A percentile compares a stretch with the other conserved stretches of the same genome.
Conservation (phyloP, 2,113 vertebrate species). For the Forbesichthys agassizii region DNA sequence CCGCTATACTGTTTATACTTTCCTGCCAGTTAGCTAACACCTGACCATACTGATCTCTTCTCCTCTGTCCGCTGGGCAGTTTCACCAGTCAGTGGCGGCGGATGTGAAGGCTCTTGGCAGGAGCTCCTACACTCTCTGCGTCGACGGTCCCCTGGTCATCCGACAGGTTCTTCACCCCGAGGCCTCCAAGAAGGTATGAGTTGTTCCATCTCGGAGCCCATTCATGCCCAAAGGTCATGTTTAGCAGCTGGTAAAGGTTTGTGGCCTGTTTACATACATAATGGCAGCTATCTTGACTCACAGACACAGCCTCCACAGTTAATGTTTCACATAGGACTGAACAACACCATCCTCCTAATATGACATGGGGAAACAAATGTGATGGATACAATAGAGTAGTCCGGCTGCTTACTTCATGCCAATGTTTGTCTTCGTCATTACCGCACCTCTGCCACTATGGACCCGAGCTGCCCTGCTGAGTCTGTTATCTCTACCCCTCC, state of each 20-base stretch:
- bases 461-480: background rate
- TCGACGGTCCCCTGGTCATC: conserved; percentile 87
- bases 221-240: background rate
- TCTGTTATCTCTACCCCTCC: conserved; percentile 25
- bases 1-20: background rate
- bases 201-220: background rate
- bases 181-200: conserved; percentile 90
- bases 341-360: background rate
- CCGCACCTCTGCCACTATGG: background rate
- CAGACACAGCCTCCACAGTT: background rate
- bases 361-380: background rate
- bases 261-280: background rate
- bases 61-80: conserved; percentile 67
- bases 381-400: background rate
- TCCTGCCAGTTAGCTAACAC: background rate
- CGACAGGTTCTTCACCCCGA: conserved; percentile 93
- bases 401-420: too few relatives aligned
- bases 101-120: conserved; percentile 87
- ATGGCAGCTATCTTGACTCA: conserved; percentile 5
- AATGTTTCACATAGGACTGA: background rate
- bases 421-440: background rate
- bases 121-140: conserved; percentile 87
- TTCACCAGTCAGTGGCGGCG: conserved; percentile 86
- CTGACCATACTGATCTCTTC: background rate
- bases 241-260: background rate